These are phyloP conservation scores for Catocala fraxini DNA, from an alignment of 2,888 invertebrate species.

Conservation along the genomic window DNA sequence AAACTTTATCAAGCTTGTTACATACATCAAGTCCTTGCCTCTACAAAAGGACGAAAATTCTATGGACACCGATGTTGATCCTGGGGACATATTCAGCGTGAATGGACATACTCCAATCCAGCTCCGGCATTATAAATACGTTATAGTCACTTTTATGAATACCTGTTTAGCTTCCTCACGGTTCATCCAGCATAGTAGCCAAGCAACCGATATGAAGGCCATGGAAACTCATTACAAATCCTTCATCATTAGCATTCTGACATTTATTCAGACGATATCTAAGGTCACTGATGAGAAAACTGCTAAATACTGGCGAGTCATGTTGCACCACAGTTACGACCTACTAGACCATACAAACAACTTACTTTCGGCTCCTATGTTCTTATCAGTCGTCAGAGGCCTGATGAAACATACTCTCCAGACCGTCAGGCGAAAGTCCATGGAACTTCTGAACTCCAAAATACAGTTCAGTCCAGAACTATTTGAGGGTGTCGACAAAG, in stretches of 20 bases:
- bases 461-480: constrained; percentile 90
- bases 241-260: constrained; percentile 90
- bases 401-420: constrained; percentile 91
- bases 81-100: constrained; percentile 88
- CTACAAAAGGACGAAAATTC: constrained; percentile 87
- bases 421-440: constrained; percentile 92
- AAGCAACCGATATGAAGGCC: constrained; percentile 75
- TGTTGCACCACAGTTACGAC: constrained; percentile 93
- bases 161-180: constrained; percentile 90
- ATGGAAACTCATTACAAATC: constrained; percentile 90
- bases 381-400: constrained; percentile 92
- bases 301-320: constrained; percentile 94
- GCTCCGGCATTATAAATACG: constrained; percentile 94
- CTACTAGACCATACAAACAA: constrained; percentile 93
- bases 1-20: constrained; percentile 90
- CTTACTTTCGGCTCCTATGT: constrained; percentile 92
- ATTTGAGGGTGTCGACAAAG: constrained; percentile 83
- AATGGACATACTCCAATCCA: constrained; percentile 91
- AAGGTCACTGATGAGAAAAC: constrained; percentile 89
- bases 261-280: constrained; percentile 90
- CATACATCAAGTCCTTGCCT: constrained; percentile 90
- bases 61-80: constrained; percentile 74
- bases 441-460: constrained; percentile 95
- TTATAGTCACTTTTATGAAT: constrained; percentile 91
- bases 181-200: constrained; percentile 90